Percentiles rank a stretch among this genome's conserved stretches.
Evolutionary conservation across 2,113 vertebrate species (phyloP).

Genomic region (Gorsachius goisagi): DNA sequence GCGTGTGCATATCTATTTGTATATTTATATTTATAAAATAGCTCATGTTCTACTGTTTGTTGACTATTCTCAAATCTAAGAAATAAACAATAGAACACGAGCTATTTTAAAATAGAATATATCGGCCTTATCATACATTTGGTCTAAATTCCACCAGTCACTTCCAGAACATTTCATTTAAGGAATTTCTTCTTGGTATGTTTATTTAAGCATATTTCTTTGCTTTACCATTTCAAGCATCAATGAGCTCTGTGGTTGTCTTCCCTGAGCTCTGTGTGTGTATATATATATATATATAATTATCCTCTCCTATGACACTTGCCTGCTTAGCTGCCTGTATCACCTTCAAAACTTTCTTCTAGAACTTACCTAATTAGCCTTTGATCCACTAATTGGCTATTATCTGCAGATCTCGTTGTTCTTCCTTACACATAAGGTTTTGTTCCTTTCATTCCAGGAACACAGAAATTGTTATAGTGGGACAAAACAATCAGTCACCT

Average conservation of each 20-base stretch:
- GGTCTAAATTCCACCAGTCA: neutral
- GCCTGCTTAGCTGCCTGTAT: constrained; percentile 42
- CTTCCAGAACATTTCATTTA: neutral
- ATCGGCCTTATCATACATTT: neutral
- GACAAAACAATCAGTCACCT: constrained; percentile 30
- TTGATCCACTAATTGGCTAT: constrained; percentile 71
- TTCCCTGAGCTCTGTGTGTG: neutral
- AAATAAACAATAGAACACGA: neutral
- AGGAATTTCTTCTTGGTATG: neutral
- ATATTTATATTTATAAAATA: neutral
- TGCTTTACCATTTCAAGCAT: neutral
- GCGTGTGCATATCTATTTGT: neutral
- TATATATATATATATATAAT: neutral
- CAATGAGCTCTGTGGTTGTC: neutral
- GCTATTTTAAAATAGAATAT: neutral
- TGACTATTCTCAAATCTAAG: neutral
- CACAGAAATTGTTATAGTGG: neutral
- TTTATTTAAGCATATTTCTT: neutral
- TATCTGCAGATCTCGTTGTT: constrained; percentile 42
- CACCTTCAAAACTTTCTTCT: constrained; percentile 72
- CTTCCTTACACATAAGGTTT: neutral
- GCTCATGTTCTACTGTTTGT: neutral
- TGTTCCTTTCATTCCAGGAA: constrained; percentile 14
- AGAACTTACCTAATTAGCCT: constrained; percentile 73
- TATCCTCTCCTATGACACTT: constrained; percentile 21